Evolutionary conservation across 23 tunicate species (phyloP).

Genomic region (Clavelina lepadiformis): DNA sequence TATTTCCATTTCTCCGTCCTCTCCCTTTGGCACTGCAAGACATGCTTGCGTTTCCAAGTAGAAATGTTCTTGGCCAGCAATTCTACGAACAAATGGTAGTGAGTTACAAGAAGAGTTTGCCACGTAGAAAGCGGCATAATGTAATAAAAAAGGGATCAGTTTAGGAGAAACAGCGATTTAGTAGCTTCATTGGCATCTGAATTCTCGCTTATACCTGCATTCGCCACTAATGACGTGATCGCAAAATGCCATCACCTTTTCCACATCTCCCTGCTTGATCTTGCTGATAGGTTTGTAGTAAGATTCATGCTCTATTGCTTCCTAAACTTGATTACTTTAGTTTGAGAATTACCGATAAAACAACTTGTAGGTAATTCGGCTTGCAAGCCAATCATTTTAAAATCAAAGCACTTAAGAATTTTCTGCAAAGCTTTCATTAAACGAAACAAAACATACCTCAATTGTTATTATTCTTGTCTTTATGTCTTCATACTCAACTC

Average conservation of each 20-base stretch:
- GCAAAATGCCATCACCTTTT: slow-evolving; percentile 42
- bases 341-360: too few relatives aligned
- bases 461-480: slow-evolving; percentile 58
- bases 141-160: too few relatives aligned
- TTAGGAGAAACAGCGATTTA: too few relatives aligned
- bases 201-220: slow-evolving; percentile 45
- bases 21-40: slow-evolving; percentile 68
- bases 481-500: slow-evolving; percentile 72
- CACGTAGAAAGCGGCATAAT: too few relatives aligned
- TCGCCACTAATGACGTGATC: slow-evolving; percentile 65
- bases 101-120: too few relatives aligned
- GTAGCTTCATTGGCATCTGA: too few relatives aligned
- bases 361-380: too few relatives aligned
- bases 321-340: too few relatives aligned
- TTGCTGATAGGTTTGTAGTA: slow-evolving; percentile 15
- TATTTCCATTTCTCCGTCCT: slow-evolving; percentile 81
- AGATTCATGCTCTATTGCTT: slow-evolving; percentile 77
- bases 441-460: slow-evolving; percentile 34
- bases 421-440: background rate
- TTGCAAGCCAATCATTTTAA: too few relatives aligned
- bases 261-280: slow-evolving; percentile 42
- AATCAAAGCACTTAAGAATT: too few relatives aligned
- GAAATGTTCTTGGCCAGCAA: slow-evolving; percentile 89
- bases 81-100: too few relatives aligned
- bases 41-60: slow-evolving; percentile 87